A percentile compares a stretch with the other conserved stretches of the same genome.
Conservation (phyloP, 2,888 invertebrate species). For the Rhingia campestris region DNA sequence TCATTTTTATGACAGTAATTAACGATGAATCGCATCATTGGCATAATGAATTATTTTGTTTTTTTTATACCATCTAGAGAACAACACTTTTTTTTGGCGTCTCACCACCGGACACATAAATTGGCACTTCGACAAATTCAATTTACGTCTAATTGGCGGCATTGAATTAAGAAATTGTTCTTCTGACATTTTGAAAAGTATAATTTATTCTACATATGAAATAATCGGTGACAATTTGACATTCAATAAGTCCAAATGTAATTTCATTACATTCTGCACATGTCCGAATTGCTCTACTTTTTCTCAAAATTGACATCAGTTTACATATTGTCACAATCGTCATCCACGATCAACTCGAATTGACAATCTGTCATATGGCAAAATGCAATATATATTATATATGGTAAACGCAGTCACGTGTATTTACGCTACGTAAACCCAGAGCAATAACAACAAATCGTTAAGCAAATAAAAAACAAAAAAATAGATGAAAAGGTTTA, state of each 20-base stretch:
- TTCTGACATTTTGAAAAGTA: not conserved
- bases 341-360: not conserved
- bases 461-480: not conserved
- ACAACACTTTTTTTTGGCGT: not conserved
- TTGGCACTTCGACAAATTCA: conserved; percentile 12
- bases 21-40: conserved; percentile 41
- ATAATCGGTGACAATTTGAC: not conserved
- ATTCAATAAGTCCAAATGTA: not conserved
- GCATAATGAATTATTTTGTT: not conserved
- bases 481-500: not conserved
- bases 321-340: not conserved
- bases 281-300: conserved; percentile 1
- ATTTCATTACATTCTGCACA: not conserved
- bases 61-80: too few species aligned
- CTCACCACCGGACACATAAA: conserved; percentile 1
- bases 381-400: not conserved
- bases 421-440: conserved; percentile 15
- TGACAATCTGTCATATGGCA: not conserved
- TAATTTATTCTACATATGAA: too few species aligned
- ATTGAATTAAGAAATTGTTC: conserved; percentile 10
- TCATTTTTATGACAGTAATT: conserved; percentile 47
- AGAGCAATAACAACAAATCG: not conserved
- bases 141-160: conserved; percentile 32
- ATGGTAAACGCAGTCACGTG: not conserved
- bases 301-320: not conserved